Evolutionary conservation across 2,113 vertebrate species (phyloP).

Genomic region (Eurypyga helias): DNA sequence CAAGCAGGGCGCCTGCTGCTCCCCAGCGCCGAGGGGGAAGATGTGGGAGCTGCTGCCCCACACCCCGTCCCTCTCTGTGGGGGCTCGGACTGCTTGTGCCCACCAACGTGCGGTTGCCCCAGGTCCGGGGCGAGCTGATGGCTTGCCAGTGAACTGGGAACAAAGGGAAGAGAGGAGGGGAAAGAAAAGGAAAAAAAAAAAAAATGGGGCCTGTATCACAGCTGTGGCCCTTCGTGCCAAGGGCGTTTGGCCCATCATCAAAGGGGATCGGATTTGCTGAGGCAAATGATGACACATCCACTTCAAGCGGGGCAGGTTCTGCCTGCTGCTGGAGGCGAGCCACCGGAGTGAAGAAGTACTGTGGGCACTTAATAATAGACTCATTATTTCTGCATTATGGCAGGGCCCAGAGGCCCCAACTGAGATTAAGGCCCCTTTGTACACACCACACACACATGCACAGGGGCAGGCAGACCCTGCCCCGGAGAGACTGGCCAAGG

Average conservation of each 20-base stretch:
- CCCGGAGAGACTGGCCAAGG: neutral
- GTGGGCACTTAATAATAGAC: conserved; percentile 65
- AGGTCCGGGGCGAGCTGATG: rapidly evolving
- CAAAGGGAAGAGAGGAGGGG: conserved; percentile 21
- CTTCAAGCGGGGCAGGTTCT: conserved; percentile 65
- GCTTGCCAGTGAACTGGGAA: neutral
- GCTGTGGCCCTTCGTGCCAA: conserved; percentile 62
- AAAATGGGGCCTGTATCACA: conserved; percentile 47
- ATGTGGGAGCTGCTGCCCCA: neutral
- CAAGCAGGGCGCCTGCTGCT: conserved; percentile 10
- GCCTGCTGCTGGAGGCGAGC: conserved; percentile 65
- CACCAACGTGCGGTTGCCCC: rapidly evolving
- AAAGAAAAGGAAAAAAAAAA: neutral
- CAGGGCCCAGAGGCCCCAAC: conserved; percentile 61
- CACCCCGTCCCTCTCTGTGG: rapidly evolving
- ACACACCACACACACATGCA: neutral
- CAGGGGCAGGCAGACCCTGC: neutral
- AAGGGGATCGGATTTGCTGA: conserved; percentile 60
- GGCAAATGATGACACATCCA: conserved; percentile 67
- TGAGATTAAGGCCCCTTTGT: conserved; percentile 57
- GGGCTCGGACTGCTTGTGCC: rapidly evolving
- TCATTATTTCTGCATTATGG: conserved; percentile 69
- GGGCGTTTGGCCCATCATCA: conserved; percentile 67
- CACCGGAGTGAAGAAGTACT: conserved; percentile 49
- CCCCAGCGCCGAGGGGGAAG: neutral